These are phyloP conservation scores for Drosophila kepulauana DNA, from an alignment of 1,140 invertebrate species.

Conservation along the genomic window DNA sequence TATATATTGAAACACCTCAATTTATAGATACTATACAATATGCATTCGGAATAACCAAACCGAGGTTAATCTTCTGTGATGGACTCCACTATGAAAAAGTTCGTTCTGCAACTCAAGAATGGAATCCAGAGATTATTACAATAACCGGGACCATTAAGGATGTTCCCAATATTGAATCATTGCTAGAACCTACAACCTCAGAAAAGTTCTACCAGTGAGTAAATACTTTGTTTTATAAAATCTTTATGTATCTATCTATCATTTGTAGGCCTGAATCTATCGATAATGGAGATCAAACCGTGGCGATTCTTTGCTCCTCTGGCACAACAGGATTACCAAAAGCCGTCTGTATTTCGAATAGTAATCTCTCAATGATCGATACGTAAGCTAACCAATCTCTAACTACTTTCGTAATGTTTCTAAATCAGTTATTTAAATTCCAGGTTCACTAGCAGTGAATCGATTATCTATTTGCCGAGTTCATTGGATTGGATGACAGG, in stretches of 20 bases:
- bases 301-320: conserved; percentile 86
- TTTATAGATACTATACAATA: conserved; percentile 53
- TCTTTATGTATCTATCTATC: too few species aligned
- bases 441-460: conserved; percentile 62
- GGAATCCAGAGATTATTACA: conserved; percentile 68
- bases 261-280: conserved; percentile 63
- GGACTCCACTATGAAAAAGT: conserved; percentile 68
- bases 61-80: conserved; percentile 71
- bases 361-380: conserved; percentile 58
- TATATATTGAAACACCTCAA: neutral
- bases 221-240: too few species aligned
- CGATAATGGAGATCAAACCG: conserved; percentile 64
- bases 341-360: conserved; percentile 90
- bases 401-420: neutral
- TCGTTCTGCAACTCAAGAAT: conserved; percentile 43
- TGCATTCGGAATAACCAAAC: conserved; percentile 65
- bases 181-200: conserved; percentile 56
- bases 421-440: neutral
- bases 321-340: conserved; percentile 93
- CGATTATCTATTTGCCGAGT: conserved; percentile 63
- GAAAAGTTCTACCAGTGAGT: conserved; percentile 34
- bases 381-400: conserved; percentile 40
- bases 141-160: conserved; percentile 55
- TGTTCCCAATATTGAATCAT: conserved; percentile 60
- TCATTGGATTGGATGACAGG: conserved; percentile 78